Evolutionary conservation across 2,797 vertebrate species (phyloP), one percentile per base, ranked within the genome.

Genomic region (Clarias platycephalus): DNA sequence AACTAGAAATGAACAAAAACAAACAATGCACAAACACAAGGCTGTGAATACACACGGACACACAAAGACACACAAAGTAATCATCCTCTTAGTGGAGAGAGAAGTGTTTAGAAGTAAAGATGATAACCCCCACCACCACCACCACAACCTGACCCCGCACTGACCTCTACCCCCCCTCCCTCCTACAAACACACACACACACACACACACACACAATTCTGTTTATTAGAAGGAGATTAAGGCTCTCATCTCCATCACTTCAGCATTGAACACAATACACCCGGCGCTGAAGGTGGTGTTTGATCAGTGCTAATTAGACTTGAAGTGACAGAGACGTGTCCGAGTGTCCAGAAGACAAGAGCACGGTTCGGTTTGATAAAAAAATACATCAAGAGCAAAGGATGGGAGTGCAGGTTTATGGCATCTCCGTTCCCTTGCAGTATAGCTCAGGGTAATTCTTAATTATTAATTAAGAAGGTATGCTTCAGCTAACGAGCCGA

Each of bases 191-290:
- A 28, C 31, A 44, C 44, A 44, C 44, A 28, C 28, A 75, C 74
- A 72, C 68, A 71, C 37, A 44, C 44, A 53, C 49, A 77, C 74
- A 77, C 74, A 77, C 31, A 77, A 1, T 40, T 63, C 34, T 63
- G 26, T 79, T 79, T 79, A 79, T 79, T 79, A 79, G 37, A 28
- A 79, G 60, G 0, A 79, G 76, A 63, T 79, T 64, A 64, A 79
- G 77, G 60, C 60, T 79, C 37, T 79, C 80, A 67, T 80, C 67
- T 55, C 58, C 67, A 44, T 74, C 70, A 70, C 60, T 28, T 26
- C 26, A 82, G 64, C 40, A 5, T 20, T 44, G 26, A 55, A 63
- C 60, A 44, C 6, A 79, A 79, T 24, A 60, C 75, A 77, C 26
- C 55, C 58, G 10, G 24, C 57, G 37, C 2, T 1, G 60, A 40